These are phyloP conservation scores for Gymnothorax javanicus DNA, from an alignment of 2,797 vertebrate species.

Conservation along the genomic window DNA sequence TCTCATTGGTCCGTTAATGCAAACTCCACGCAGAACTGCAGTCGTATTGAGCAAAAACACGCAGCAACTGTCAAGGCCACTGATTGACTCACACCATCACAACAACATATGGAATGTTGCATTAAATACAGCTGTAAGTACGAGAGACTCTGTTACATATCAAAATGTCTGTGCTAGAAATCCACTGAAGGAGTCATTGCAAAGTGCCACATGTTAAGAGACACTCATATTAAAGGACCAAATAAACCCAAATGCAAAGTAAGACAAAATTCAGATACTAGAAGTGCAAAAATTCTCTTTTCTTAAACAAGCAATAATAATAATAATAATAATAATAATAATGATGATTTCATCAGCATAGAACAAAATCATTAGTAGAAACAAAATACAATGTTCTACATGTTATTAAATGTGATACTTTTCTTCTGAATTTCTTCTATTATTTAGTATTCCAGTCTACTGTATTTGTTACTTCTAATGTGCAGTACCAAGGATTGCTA, in stretches of 20 bases:
- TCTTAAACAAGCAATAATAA: conserved; percentile 1
- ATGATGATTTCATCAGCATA: not conserved
- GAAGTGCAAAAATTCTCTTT: not conserved
- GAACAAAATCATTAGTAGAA: not conserved
- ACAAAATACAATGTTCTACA: not conserved
- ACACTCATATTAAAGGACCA: not conserved
- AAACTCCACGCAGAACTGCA: not conserved
- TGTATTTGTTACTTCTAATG: not conserved
- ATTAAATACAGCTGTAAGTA: not conserved
- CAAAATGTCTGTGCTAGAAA: not conserved
- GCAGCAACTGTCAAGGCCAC: not conserved
- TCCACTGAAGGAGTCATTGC: not conserved
- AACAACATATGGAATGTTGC: not conserved
- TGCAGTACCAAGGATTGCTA: not conserved
- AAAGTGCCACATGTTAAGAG: not conserved
- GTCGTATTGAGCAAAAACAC: not conserved
- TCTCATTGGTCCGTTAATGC: not conserved
- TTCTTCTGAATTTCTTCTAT: not conserved
- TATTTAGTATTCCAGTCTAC: not conserved
- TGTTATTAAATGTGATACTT: not conserved
- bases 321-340: conserved; percentile 9
- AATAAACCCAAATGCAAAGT: not conserved
- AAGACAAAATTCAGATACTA: not conserved
- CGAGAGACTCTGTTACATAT: not conserved
- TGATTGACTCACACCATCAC: not conserved